Evolutionary conservation across 2,797 vertebrate species (phyloP), one percentile per base, ranked within the genome.

Genomic region (Amniataba percoides): DNA sequence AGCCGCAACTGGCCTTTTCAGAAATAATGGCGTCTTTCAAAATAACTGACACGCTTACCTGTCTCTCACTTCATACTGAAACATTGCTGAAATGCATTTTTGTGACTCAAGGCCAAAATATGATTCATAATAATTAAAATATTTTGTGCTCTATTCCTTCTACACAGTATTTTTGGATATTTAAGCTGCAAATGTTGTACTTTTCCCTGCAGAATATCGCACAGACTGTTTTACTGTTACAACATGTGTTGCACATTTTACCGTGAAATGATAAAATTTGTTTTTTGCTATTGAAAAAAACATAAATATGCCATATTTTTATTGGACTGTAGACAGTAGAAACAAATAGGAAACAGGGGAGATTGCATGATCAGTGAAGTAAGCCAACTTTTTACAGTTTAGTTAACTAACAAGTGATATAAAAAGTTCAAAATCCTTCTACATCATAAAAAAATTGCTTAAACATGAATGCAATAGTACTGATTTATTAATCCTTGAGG

Each of bases 21-120:
- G 64, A 59, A 45, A 59, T 76, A 84, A 83, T 76, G 71, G 62
- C 59, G 78, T n/a, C 46, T 74, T 64, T 80, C 56, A 76, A 78
- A 73, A 67, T 27, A 46, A 77, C 16, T 15, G 19, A 70, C 77
- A 48, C 59, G 23, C 42, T 46, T 81, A 78, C 64, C 51, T 72
- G 66, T 60, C 58, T 40, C 67, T 31, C 55, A 57, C 58, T 21
- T 39, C 34, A 71, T 59, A 18, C 19, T 80, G 45, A 66, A 39
- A 63, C 51, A 55, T 36, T 15, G 25, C 61, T 51, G 19, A 73
- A 51, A 74, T 70, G 15, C 5, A 16, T 56, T 63, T 71, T 15
- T 56, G 70, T 46, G 70, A 70, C 61, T 11, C 12, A 11, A 45
- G 43, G 25, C 48, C 49, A 69, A 53, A 21, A 39, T 69, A 11